Percentiles rank a stretch among this genome's conserved stretches.
Evolutionary conservation across 1,140 invertebrate species (phyloP).

Genomic region (Nomia melanderi): DNA sequence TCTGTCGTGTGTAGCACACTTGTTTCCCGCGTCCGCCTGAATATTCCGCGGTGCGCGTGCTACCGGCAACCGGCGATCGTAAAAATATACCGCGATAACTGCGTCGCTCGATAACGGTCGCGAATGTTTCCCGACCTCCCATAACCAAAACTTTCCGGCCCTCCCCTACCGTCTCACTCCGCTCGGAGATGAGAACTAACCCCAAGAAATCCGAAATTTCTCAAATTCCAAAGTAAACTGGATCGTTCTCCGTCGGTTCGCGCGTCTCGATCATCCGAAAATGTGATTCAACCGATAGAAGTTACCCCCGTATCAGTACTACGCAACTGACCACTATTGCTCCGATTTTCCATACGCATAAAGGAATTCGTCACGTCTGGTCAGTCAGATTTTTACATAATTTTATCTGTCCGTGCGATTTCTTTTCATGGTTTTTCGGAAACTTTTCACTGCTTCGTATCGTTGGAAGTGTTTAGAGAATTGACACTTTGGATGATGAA

Average conservation of each 20-base stretch:
- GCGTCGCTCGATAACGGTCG: constrained; percentile 33
- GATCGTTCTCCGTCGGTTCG: neutral
- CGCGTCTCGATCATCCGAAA: neutral
- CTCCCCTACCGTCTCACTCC: neutral
- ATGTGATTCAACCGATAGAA: constrained; percentile 11
- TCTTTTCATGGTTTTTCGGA: too few relatives aligned
- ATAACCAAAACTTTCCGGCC: constrained; percentile 56
- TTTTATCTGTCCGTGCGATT: too few relatives aligned
- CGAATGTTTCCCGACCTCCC: constrained; percentile 37
- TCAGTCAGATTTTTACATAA: neutral
- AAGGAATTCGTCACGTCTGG: neutral
- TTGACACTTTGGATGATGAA: too few relatives aligned
- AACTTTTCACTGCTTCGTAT: too few relatives aligned
- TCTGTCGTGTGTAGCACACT: constrained; percentile 13
- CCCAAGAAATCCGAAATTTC: constrained; percentile 55
- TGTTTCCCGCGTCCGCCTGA: constrained; percentile 22
- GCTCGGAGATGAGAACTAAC: constrained; percentile 52
- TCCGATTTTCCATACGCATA: neutral
- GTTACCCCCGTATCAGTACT: too few relatives aligned
- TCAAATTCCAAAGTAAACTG: constrained; percentile 22
- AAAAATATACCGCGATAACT: constrained; percentile 45
- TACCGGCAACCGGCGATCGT: constrained; percentile 26
- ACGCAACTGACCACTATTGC: neutral
- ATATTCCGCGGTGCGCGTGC: constrained; percentile 18
- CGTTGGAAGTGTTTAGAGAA: too few relatives aligned